phyloP scores from a whole-genome alignment of 2,888 invertebrate genomes.

The Tillus elongatus region DNA sequence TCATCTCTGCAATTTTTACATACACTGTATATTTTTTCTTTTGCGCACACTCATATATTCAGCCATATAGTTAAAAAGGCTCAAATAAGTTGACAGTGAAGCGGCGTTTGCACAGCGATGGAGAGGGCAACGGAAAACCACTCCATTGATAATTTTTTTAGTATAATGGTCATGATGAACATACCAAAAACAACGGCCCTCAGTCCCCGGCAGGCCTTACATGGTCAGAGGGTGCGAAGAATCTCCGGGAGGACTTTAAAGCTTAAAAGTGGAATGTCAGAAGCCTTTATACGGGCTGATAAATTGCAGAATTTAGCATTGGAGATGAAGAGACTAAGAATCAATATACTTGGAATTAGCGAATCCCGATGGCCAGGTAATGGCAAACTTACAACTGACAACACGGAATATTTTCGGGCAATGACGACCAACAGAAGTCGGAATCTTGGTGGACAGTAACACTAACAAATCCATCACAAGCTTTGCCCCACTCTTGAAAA shows the following conservation, averaged over 20 bases:
- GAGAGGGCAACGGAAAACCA: conserved; percentile 4
- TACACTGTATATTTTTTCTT: no score
- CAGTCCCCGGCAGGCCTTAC: neutral
- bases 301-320: conserved; percentile 1
- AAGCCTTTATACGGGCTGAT: neutral
- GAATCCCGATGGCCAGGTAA: conserved; percentile 1
- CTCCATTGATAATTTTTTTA: conserved; percentile 3
- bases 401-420: neutral
- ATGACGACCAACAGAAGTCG: conserved; percentile 4
- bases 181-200: neutral
- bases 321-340: conserved; percentile 1
- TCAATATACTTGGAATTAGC: conserved; percentile 1
- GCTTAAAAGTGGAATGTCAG: neutral
- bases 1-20: no score
- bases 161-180: conserved; percentile 1
- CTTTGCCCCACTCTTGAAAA: conserved; percentile 1
- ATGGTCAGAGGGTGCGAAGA: conserved; percentile 4
- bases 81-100: no score
- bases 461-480: conserved; percentile 1
- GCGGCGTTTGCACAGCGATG: conserved; percentile 4
- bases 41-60: no score
- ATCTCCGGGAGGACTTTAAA: conserved; percentile 4
- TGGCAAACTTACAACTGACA: no score
- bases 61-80: no score
- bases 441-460: neutral